Base-by-base conservation (phyloP, 2,888 invertebrate genomes). In the Drosophila conformis region DNA sequence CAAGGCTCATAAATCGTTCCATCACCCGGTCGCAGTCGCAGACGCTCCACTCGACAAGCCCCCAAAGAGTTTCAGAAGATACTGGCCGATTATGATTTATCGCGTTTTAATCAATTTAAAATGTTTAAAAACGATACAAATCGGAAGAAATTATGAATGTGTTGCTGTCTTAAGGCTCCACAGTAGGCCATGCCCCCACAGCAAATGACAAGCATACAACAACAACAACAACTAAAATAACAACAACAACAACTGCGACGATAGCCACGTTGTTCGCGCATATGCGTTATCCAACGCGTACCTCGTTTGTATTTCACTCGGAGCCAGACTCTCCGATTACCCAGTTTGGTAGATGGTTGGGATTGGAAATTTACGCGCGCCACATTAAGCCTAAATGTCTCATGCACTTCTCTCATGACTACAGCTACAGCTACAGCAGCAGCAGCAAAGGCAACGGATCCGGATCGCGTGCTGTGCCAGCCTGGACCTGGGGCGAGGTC, bases 81-180 rank as follows among this genome's bases (percentile, higher is more conserved):
- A 63, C 68, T 61, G 78, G 80, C 80, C 90, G 80, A 91, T 91
- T 91, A 92, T 92, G 92, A 92, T 92, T 92, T 91, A 92, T 92
- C 90, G 91, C 86, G 83, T 90, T 91, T 91, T 90, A 91, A 92
- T 92, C 91, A 91, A 91, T 91, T 92, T 91, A 89, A 91, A 90
- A 92, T 89, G 90, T 92, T 91, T 91, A 87, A 71, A 79, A 86
- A 80, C 82, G 90, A 91, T 91, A 91, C 85, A 86, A 83, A 91
- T 90, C 89, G 78, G 75, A 83, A 87, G 74, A 86, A 90, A 90
- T 87, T 90, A 90, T 83, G 80, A 78, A 86, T 91, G 83, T 86
- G 89, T 86, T 83, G 89, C 83, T 86, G 82, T 91, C 85, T 90
- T 83, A 58, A 87, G 81, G 80, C 89, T 79, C 88, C 91, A 85